A percentile compares a stretch with the other conserved stretches of the same genome.
Evolutionary conservation across 2,797 vertebrate species (phyloP).

Genomic region (Tapera naevia): DNA sequence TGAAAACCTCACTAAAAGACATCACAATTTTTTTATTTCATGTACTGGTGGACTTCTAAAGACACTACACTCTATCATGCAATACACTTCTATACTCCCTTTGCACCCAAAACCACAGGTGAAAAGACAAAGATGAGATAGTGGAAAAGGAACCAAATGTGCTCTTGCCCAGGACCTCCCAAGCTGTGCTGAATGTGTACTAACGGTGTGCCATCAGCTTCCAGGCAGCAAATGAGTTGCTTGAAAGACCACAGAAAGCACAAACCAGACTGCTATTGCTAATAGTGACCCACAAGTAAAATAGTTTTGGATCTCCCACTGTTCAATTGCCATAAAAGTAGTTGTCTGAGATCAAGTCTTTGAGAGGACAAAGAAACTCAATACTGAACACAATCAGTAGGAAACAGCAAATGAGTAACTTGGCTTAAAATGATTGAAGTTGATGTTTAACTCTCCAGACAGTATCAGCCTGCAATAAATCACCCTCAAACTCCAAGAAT

Average conservation of each 20-base stretch:
- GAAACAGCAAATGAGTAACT: constrained; percentile 45
- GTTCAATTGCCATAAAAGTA: background rate
- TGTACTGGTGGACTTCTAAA: background rate
- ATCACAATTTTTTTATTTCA: background rate
- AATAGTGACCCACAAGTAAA: background rate
- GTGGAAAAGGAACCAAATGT: background rate
- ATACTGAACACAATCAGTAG: background rate
- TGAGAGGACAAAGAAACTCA: background rate
- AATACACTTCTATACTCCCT: background rate
- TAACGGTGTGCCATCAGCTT: background rate
- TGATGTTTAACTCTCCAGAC: constrained; percentile 58
- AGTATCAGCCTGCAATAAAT: constrained; percentile 52
- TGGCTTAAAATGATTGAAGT: constrained; percentile 3
- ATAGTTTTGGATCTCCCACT: background rate
- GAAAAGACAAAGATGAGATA: background rate
- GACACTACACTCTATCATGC: background rate
- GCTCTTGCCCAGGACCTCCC: background rate
- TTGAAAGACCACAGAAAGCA: background rate
- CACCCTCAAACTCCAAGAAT: constrained; percentile 42
- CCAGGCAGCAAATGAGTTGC: background rate
- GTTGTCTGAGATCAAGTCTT: background rate
- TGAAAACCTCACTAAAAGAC: background rate
- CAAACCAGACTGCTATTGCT: background rate
- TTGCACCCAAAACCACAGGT: background rate
- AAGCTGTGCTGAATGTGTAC: background rate